phyloP scores from a whole-genome alignment of 2,113 vertebrate species.

The Indicator maculatus region DNA sequence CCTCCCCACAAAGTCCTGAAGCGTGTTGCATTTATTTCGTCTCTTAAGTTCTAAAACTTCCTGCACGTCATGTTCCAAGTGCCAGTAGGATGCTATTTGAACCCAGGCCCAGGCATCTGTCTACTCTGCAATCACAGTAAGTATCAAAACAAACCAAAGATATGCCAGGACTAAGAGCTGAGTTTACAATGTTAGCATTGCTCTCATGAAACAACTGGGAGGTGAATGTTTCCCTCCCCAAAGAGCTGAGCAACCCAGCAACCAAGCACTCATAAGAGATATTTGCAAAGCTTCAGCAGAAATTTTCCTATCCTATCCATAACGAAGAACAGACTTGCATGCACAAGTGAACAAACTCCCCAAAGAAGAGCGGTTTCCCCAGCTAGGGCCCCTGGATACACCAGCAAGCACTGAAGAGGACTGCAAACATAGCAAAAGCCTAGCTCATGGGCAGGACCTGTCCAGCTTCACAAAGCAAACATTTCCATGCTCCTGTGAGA shows the following conservation, averaged over 20 bases:
- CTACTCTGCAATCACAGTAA: not conserved
- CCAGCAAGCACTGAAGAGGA: not conserved
- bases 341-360: accelerated
- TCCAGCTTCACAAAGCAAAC: not conserved
- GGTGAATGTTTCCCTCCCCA: not conserved
- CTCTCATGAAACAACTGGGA: not conserved
- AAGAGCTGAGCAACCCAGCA: not conserved
- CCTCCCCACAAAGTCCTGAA: not conserved
- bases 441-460: not conserved
- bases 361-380: not conserved
- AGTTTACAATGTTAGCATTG: not conserved
- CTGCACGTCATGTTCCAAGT: not conserved
- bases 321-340: not conserved
- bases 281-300: not conserved
- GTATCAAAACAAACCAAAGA: not conserved
- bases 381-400: not conserved
- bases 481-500: not conserved
- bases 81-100: not conserved
- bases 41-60: not conserved
- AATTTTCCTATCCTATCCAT: not conserved
- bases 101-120: not conserved
- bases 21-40: not conserved
- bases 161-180: not conserved
- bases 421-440: not conserved
- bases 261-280: not conserved